A percentile compares a stretch with the other conserved stretches of the same genome.
These are phyloP conservation scores for Ariopsis seemanni DNA, from an alignment of 2,113 vertebrate genomes.

Conservation along the genomic window DNA sequence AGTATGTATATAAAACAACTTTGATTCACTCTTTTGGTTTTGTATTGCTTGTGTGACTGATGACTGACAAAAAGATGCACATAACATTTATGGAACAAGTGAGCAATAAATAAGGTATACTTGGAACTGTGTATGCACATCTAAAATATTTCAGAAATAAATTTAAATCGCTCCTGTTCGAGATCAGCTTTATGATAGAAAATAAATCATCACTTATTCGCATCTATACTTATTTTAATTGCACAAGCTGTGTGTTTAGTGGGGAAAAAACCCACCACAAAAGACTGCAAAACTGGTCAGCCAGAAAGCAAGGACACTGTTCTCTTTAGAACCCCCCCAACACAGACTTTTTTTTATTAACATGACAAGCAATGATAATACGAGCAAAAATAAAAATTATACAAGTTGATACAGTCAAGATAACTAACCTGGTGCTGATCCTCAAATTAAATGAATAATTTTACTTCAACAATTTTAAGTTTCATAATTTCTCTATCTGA, in stretches of 20 bases:
- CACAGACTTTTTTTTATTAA: no score
- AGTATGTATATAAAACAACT: background rate
- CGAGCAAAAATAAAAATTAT: background rate
- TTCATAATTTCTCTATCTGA: background rate
- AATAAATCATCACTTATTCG: background rate
- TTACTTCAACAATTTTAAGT: background rate
- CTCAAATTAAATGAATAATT: background rate
- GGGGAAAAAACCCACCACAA: background rate
- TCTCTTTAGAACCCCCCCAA: no score
- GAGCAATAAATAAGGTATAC: background rate
- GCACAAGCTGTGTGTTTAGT: background rate
- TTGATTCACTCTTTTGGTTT: background rate
- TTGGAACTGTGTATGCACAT: background rate
- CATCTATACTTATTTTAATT: background rate
- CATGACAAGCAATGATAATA: background rate
- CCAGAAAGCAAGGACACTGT: background rate
- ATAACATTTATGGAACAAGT: background rate
- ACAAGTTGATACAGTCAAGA: background rate
- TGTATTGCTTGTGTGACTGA: background rate
- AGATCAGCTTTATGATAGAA: background rate
- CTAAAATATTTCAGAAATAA: background rate
- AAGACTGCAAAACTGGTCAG: background rate
- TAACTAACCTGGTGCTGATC: background rate
- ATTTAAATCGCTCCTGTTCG: background rate
- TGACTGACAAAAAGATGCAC: background rate